Base-by-base conservation (phyloP, 2,888 invertebrate genomes). In the Blastobasis lacticolella region DNA sequence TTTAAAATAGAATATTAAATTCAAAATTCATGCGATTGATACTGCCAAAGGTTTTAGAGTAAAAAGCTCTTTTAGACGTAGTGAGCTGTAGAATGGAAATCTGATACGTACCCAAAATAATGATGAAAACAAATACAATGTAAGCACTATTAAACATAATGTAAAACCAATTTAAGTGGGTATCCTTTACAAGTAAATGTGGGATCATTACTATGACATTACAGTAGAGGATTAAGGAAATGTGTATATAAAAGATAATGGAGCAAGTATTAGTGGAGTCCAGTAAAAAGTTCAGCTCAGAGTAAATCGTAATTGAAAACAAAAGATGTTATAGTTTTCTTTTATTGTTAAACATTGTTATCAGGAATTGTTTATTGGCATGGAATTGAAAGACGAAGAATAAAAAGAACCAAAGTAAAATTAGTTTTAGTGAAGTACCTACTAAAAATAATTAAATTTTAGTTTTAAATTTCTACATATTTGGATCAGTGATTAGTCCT, bases 391-490 rank as follows among this genome's bases (percentile, higher is more conserved):
- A 64, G 69, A 72, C 1, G 23, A 64, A 66, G 68, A 68, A 73
- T 72, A 23, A 75, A 79, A 75, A 71, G 83, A 82, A 84, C 84
- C 83, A 85, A 83, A 74, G 65, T 71, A 75, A 76, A 63, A 69
- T 58, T 74, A 73, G 67, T 55, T 52, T n/a, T 63, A 63, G 59
- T 59, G 53, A 61, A 50, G 50, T 56, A 23, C 23, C 23, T 23
- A 23, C 23, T 23, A 23, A 23, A 23, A 23, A 23, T 23, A 23
- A 23, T 2, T 23, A 23, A 23, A 23, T 23, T 23, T 23, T 23
- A 23, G 23, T 23, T 23, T 23, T 23, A 23, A 23, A 1, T 23
- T 23, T 23, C 23, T 23, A 23, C 23, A 23, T 23, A 23, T 23
- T 23, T 23, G 23, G 23, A 23, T 23, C 23, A 23, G 23, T 23